Evolutionary conservation across 2,888 invertebrate species (phyloP).

Genomic region (Cephus pulcher): DNA sequence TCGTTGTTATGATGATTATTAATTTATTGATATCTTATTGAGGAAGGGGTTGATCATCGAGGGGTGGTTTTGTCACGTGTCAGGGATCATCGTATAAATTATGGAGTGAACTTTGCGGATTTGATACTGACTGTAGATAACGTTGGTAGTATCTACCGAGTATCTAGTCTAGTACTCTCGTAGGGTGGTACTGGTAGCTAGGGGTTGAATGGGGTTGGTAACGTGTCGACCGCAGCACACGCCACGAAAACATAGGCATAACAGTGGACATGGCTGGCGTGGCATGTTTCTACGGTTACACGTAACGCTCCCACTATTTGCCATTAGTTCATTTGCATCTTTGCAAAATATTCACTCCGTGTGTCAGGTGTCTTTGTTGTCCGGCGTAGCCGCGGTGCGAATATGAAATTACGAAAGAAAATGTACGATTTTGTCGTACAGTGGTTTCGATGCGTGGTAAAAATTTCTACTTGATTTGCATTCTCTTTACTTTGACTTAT

Average conservation of each 20-base stretch:
- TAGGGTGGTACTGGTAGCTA: no score
- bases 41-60: constrained; percentile 15
- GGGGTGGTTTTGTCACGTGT: constrained; percentile 24
- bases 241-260: constrained; percentile 35
- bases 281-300: constrained; percentile 22
- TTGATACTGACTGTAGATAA: no score
- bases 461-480: no score
- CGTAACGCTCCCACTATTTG: no score
- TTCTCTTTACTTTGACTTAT: no score
- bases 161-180: no score
- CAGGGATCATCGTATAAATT: constrained; percentile 13
- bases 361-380: constrained; percentile 23
- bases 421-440: no score
- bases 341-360: constrained; percentile 27
- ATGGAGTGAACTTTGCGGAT: constrained; percentile 15
- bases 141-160: no score
- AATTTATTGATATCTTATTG: no score
- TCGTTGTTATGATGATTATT: no score
- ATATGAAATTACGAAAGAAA: no score
- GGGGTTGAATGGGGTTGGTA: constrained; percentile 24
- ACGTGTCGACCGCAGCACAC: constrained; percentile 36
- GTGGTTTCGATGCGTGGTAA: no score
- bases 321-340: constrained; percentile 40
- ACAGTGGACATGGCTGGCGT: constrained; percentile 26
- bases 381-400: constrained; percentile 4